Base-by-base conservation (phyloP, 2,888 invertebrate genomes). In the Harpalus rubripes region DNA sequence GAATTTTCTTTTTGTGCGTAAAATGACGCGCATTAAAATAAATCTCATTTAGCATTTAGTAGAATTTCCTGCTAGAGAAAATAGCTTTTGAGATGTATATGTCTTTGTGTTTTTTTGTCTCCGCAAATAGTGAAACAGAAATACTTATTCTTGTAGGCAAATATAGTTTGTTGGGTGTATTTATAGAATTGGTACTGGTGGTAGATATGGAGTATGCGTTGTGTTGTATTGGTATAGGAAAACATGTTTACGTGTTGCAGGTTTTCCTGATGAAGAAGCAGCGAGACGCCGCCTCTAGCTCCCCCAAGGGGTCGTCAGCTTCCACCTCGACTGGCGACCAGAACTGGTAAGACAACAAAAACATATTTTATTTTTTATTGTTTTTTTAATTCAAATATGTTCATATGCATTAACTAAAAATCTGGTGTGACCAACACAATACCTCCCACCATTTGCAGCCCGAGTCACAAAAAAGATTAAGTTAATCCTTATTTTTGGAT, bases 211-310 rank as follows among this genome's bases (percentile, higher is more conserved):
- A 8, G n/a, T 61, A 32, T 59, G 12, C 16, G 59, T 32, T 32
- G 3, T 22, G 16, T 16, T 72, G 65, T 76, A 32, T 82, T 26
- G 15, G 63, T 80, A 26, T 86, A 52, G 44, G 44, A 52, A 8
- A 52, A 12, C 2, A 52, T 52, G 44, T 52, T 52, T 32, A 32
- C 32, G 79, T 84, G 86, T 90, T 91, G 56, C 92, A 96, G 95
- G 95, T 95, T 89, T 96, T 96, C 91, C 92, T 96, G 86, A 94
- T 97, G 91, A 96, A 95, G 90, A 96, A 95, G 90, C 95, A 95
- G 89, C 95, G 96, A 90, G 95, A 96, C 88, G 95, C 95, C 81
- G 95, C 95, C 0, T 95, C 94, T 65, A 95, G 91, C 1, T 92
- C 92, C 15, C 90, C 96, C 86, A 94, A 96, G 92, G 93, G 94